A percentile compares a stretch with the other conserved stretches of the same genome.
These are phyloP conservation scores for Tetraodon nigroviridis DNA, from an alignment of 2,113 vertebrate genomes.

Conservation along the genomic window DNA sequence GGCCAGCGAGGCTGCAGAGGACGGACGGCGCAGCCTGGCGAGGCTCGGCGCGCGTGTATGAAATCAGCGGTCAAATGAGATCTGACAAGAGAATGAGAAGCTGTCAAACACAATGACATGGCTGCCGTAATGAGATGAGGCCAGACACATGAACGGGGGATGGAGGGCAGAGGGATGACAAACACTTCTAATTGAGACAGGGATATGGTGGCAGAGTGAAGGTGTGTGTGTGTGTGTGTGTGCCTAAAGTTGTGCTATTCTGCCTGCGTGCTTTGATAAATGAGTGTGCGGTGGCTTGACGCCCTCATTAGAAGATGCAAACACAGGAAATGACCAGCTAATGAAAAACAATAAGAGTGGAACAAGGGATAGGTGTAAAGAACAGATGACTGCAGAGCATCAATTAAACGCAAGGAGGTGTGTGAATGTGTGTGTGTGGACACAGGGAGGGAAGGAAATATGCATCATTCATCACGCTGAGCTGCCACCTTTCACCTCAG, in stretches of 20 bases:
- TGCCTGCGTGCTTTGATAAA: conserved; percentile 42
- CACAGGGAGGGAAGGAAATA: conserved; percentile 15
- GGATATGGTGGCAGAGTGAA: conserved; percentile 48
- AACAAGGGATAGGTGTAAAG: conserved; percentile 45
- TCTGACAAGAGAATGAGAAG: conserved; percentile 93
- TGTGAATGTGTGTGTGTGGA: background rate
- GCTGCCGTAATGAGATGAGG: conserved; percentile 56
- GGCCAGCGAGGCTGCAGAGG: background rate
- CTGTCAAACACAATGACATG: conserved; percentile 94
- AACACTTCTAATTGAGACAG: conserved; percentile 60
- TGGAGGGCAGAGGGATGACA: conserved; percentile 47
- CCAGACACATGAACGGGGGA: conserved; percentile 34
- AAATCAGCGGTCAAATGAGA: conserved; percentile 73
- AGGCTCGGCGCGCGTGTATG: conserved; percentile 42
- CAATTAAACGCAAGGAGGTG: conserved; percentile 35
- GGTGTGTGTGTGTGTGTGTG: conserved; percentile 27
- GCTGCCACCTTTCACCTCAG: conserved; percentile 41
- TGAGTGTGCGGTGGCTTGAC: conserved; percentile 58
- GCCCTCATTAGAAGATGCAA: conserved; percentile 81
- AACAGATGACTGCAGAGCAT: conserved; percentile 35
- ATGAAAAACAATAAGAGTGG: conserved; percentile 63
- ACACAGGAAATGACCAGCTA: conserved; percentile 69
- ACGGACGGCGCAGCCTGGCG: background rate
- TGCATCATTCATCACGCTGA: conserved; percentile 44
- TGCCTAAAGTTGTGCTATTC: background rate